Evolutionary conservation across 2,888 invertebrate genomes (phyloP), one percentile per base, ranked within the genome.

Genomic region (Tenodera sinensis): DNA sequence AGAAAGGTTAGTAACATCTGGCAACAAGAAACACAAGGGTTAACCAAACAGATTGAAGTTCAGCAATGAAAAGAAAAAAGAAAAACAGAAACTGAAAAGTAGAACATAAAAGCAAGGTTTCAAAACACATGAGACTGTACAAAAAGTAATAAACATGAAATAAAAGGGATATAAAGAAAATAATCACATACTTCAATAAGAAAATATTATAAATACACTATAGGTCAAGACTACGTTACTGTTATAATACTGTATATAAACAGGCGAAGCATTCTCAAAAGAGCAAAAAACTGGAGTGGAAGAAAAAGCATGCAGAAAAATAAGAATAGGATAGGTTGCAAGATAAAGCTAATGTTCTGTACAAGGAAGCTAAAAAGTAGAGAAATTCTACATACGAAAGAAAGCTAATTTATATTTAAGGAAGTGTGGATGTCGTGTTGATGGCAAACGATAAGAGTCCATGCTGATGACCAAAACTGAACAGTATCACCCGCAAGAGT

Each of bases 381-480:
- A 71, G 20, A 71, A 71, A 71, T 71, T 71, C 54, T 71, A 71
- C 2, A 54, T 54, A 20, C 54, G 6, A 71, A 71, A 25, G 54
- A 71, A 71, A 71, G 54, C 25, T 71, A 71, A 71, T 71, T 20
- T 14, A 6, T 20, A 71, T 20, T 71, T 15, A 71, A 71, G 54
- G 15, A 71, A 71, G 54, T 71, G 54, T 71, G 54, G 54, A 71
- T 71, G 54, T 71, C 54, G 20, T 20, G 54, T 71, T 71, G 6
- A 20, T 9, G 42, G 42, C 42, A 42, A 42, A 42, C 42, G 42
- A 42, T 42, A 42, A 71, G 54, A 71, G 54, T 71, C 81, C 87
- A 87, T 83, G 87, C 87, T 83, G 42, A 87, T 71, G 54, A 42
- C 87, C 87, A 83, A 87, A 87, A 82, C n/a, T 87, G 87, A 87